Evolutionary conservation across 2,113 vertebrate species (phyloP), one percentile per base, ranked within the genome.

Genomic region (Gambusia holbrooki): DNA sequence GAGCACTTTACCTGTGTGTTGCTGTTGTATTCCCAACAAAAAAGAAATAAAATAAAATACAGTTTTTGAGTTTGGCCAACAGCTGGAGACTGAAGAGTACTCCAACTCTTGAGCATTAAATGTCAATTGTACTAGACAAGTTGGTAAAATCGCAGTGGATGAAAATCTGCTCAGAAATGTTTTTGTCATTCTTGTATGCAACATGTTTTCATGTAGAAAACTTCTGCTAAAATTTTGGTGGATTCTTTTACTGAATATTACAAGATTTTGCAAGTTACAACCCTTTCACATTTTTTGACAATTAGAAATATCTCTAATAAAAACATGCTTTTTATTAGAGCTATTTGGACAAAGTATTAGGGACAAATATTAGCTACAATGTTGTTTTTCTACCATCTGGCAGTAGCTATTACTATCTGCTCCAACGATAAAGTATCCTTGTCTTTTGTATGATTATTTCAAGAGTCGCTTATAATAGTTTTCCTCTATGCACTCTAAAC

Each of bases 401-500:
- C 69, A 68, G 27, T 65, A 58, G 45, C 68, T 45, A 58, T 80
- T 60, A 74, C 58, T 63, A 25, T 22, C 76, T 71, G 42, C 78
- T 54, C 63, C 33, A 6, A n/a, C 63, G 17, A 81, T 6, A 62
- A 81, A 29, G 42, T 63, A 60, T 66, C 45, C 54, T 63, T 73
- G 71, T 87, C 77, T 66, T 32, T 54, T 75, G 30, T 60, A 40
- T 83, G 74, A 86, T 85, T 76, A 85, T 78, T 66, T 62, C 73
- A 83, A 80, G 76, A 73, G 62, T 74, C 67, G 70, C 32, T 82
- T 73, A 28, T 32, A 75, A 77, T 69, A 80, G 74, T 42, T 58
- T 28, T 66, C 58, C 32, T 79, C 74, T 74, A 54, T 30, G 73
- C 69, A 69, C 66, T 74, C 64, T 29, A 83, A 62, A 81, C 68